Conservation (phyloP, 2,888 invertebrate genomes). For the Carcina quercana region DNA sequence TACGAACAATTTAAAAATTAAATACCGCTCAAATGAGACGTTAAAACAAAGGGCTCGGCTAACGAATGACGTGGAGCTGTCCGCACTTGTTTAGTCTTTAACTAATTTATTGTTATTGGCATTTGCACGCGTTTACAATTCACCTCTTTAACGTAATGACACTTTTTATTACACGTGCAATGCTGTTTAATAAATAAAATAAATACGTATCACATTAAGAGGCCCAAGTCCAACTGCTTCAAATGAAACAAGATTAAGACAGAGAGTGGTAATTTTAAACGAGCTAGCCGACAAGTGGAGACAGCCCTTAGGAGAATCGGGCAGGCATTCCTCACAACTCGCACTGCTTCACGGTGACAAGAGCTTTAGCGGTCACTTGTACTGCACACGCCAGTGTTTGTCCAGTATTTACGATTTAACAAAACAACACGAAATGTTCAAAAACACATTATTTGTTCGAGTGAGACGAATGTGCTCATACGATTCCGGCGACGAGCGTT, state of each 20-base stretch:
- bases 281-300: too few species aligned
- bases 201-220: too few species aligned
- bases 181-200: too few species aligned
- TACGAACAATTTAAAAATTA: slow-evolving; percentile 69
- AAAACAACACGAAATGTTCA: slow-evolving; percentile 74
- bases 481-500: slow-evolving; percentile 57
- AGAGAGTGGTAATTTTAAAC: too few species aligned
- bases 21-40: slow-evolving; percentile 64
- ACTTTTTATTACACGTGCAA: too few species aligned
- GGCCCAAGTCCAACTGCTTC: too few species aligned
- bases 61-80: slow-evolving; percentile 38
- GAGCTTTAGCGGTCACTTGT: slow-evolving; percentile 38
- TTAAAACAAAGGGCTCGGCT: slow-evolving; percentile 45
- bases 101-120: too few species aligned
- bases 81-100: too few species aligned
- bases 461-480: slow-evolving; percentile 71
- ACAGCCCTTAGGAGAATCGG: slow-evolving; percentile 25
- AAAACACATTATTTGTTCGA: slow-evolving; percentile 73
- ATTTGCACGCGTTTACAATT: too few species aligned
- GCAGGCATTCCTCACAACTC: slow-evolving; percentile 47
- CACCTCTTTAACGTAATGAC: too few species aligned
- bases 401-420: slow-evolving; percentile 73
- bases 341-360: slow-evolving; percentile 42
- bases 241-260: too few species aligned
- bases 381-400: slow-evolving; percentile 56